phyloP scores from a whole-genome alignment of 1,140 invertebrate species.

The Zaprionus africanus region DNA sequence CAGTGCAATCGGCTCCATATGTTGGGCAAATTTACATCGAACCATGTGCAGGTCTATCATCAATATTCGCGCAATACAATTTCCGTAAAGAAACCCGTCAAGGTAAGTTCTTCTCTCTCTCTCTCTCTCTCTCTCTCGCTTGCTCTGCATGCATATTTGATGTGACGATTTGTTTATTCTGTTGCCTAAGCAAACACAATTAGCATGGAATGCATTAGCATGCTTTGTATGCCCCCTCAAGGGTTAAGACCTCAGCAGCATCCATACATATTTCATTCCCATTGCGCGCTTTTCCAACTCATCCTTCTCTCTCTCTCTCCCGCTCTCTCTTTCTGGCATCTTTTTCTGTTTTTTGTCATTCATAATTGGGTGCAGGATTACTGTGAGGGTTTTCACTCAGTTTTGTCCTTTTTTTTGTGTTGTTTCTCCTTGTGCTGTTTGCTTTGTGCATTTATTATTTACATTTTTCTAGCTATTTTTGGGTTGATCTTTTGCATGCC shows the following conservation, averaged over 20 bases:
- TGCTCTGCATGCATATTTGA: conserved; percentile 37
- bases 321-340: neutral
- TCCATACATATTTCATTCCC: conserved; percentile 56
- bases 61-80: conserved; percentile 73
- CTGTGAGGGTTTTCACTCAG: conserved; percentile 31
- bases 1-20: conserved; percentile 50
- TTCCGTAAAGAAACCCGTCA: conserved; percentile 76
- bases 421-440: conserved; percentile 26
- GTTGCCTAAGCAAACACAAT: conserved; percentile 72
- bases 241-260: conserved; percentile 33
- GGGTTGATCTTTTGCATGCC: conserved; percentile 20
- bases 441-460: conserved; percentile 45
- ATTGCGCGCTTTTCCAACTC: conserved; percentile 37
- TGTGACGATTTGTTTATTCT: conserved; percentile 38
- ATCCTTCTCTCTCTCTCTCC: neutral
- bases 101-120: conserved; percentile 56
- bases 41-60: conserved; percentile 83
- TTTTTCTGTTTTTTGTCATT: conserved; percentile 25
- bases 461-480: conserved; percentile 23
- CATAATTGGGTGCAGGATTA: conserved; percentile 67
- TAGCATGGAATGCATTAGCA: conserved; percentile 70
- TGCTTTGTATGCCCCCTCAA: conserved; percentile 13
- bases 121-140: conserved; percentile 14
- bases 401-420: conserved; percentile 45
- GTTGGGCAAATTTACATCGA: conserved; percentile 84